Base-by-base conservation (phyloP, 2,888 invertebrate species). In the Oegoconia quadripuncta region DNA sequence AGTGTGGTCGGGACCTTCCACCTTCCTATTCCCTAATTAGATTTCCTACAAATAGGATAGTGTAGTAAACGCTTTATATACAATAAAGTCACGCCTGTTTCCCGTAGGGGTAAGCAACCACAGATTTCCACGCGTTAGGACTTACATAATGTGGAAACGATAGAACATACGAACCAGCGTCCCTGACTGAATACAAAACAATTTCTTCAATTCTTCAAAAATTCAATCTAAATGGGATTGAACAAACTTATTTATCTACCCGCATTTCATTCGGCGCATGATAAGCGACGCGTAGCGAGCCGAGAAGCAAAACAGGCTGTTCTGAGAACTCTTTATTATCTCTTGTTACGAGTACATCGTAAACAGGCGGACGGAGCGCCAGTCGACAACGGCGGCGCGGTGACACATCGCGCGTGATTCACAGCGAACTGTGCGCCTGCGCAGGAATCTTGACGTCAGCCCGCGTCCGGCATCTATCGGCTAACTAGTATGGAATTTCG, bases 361-460 rank as follows among this genome's bases (percentile, higher is more conserved):
- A 70, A 73, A 68, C 65, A 63, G 59, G 51, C 44, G 59, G 42
- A 54, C 52, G 46, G 29, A 13, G 15, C 15, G 11, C 2, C 5
- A 12, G 2, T n/a, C 9, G 26, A 48, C 49, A 37, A 11, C 6
- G 13, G 13, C 28, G 14, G 48, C 49, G 37, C 50, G 64, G 66
- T 84, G 84, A 83, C 84, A 82, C 83, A 84, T 82, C 78, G 67
- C 64, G 69, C 65, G 66, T 83, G 83, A 83, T 74, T 83, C 83
- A 83, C 66, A 52, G 50, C 41, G 34, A 53, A 48, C 52, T 50
- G 46, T 55, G 73, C 73, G 72, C 72, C 72, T 63, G 66, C 70
- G 64, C 70, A 75, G 52, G 74, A 71, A 74, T 75, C 68, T 56
- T 84, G 84, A 84, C 84, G 82, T 84, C 81, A 82, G 53, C 66